Percentiles rank a stretch among this genome's conserved stretches.
Evolutionary conservation across 2,797 vertebrate species (phyloP).

Genomic region (Argyrosomus regius): DNA sequence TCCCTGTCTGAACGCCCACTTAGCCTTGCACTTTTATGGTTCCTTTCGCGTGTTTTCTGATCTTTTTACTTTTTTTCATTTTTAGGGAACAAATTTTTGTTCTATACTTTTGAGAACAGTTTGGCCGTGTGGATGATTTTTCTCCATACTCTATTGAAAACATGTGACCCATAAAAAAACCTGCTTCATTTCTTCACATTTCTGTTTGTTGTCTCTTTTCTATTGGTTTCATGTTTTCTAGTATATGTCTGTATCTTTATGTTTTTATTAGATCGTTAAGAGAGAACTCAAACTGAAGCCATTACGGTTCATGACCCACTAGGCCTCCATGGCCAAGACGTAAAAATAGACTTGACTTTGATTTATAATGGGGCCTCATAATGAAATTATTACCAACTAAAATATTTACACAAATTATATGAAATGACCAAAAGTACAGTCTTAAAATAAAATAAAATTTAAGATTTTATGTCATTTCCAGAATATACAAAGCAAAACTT

Average conservation of each 20-base stretch:
- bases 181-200: background rate
- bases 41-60: background rate
- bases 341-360: background rate
- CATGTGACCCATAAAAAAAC: too few relatives aligned
- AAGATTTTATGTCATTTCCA: background rate
- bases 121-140: too few relatives aligned
- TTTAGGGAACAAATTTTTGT: background rate
- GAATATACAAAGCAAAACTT: background rate
- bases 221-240: background rate
- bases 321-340: background rate
- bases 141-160: too few relatives aligned
- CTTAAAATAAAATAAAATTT: background rate
- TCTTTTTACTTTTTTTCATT: background rate
- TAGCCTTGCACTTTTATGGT: background rate
- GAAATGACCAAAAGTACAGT: background rate
- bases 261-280: conserved; percentile 6
- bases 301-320: background rate
- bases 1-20: too few relatives aligned
- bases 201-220: conserved; percentile 13
- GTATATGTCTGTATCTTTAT: background rate
- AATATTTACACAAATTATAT: background rate
- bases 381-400: background rate
- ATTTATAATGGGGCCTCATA: background rate
- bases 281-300: background rate
- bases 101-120: too few relatives aligned